These are phyloP conservation scores for Etheostoma nigrum DNA, from an alignment of 2,797 vertebrate species.

Conservation along the genomic window DNA sequence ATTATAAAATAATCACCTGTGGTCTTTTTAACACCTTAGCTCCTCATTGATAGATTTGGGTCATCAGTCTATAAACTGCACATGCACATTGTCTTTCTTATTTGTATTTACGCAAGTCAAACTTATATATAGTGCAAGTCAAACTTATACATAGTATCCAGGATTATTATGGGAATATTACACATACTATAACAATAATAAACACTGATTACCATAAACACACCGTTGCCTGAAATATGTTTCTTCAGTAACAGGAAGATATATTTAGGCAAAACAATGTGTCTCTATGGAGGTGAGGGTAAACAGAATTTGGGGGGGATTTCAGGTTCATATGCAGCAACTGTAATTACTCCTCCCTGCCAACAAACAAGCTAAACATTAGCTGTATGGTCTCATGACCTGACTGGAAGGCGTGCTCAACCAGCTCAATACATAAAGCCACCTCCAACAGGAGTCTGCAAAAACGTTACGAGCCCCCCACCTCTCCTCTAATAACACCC, in stretches of 20 bases:
- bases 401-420: slow-evolving; percentile 68
- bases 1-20: background rate
- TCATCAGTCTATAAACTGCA: background rate
- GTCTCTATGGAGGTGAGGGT: slow-evolving; percentile 7
- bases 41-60: background rate
- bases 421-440: slow-evolving; percentile 67
- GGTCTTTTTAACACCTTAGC: background rate
- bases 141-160: slow-evolving; percentile 32
- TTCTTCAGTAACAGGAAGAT: slow-evolving; percentile 11
- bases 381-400: slow-evolving; percentile 79
- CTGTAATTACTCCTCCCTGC: slow-evolving; percentile 66
- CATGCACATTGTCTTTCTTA: background rate
- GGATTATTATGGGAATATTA: slow-evolving; percentile 12
- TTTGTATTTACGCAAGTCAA: background rate
- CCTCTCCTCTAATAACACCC: background rate
- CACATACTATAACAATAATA: slow-evolving; percentile 8
- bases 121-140: slow-evolving; percentile 23
- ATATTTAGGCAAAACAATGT: slow-evolving; percentile 55
- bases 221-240: slow-evolving; percentile 18
- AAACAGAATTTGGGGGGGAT: slow-evolving; percentile 56
- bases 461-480: slow-evolving; percentile 13
- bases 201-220: slow-evolving; percentile 26
- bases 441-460: slow-evolving; percentile 7
- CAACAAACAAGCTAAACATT: slow-evolving; percentile 81
- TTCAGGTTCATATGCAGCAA: slow-evolving; percentile 11